A percentile compares a stretch with the other conserved stretches of the same genome.
phyloP scores from a whole-genome alignment of 2,113 vertebrate genomes.

The Gobio gobio region DNA sequence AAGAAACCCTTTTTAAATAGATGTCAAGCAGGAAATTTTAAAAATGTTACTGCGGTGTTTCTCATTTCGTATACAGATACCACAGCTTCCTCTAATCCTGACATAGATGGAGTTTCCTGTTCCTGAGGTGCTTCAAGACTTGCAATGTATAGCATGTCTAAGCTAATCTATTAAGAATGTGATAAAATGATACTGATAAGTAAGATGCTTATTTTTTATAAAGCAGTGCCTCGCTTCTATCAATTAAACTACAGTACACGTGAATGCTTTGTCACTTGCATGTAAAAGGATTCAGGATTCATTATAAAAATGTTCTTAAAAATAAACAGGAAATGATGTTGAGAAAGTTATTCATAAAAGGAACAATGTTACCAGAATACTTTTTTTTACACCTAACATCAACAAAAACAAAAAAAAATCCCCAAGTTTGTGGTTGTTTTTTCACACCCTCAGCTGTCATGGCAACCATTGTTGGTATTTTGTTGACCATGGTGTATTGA shows the following conservation, averaged over 20 bases:
- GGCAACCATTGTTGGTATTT: background rate
- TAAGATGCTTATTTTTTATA: background rate
- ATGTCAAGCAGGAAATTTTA: background rate
- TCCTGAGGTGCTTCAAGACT: conserved; percentile 2
- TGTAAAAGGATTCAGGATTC: background rate
- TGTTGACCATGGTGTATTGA: background rate
- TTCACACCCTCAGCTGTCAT: background rate
- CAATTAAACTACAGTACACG: background rate
- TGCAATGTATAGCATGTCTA: background rate
- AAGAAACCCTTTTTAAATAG: background rate
- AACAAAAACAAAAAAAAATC: too few relatives aligned
- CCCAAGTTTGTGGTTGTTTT: background rate
- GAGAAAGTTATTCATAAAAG: background rate
- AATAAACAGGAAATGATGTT: background rate
- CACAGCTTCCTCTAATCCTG: conserved; percentile 32
- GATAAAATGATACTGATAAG: background rate
- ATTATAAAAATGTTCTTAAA: background rate
- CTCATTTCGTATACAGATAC: background rate
- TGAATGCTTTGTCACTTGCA: background rate
- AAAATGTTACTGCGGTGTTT: background rate
- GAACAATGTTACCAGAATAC: background rate
- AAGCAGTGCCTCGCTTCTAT: background rate
- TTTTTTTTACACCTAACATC: background rate
- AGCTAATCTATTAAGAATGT: background rate
- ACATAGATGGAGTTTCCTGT: conserved; percentile 25